Evolutionary conservation across 2,888 invertebrate genomes (phyloP), one percentile per base, ranked within the genome.

Genomic region (Herminia tarsipennalis): DNA sequence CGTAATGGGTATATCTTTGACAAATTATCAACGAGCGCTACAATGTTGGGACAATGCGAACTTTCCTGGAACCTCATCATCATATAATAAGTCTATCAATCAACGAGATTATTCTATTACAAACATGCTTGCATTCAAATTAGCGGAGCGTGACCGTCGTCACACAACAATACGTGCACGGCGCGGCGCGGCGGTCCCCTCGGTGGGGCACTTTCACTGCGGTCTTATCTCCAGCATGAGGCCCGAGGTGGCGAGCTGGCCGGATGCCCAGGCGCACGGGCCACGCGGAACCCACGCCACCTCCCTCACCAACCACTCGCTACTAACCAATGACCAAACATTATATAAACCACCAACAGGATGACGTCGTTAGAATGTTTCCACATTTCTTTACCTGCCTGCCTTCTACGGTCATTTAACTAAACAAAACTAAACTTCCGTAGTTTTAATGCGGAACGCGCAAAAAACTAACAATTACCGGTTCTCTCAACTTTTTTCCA

Each of bases 11-110:
- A 75, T 76, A 77, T 77, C 79, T 80, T 73, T 76, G 76, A 75
- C 73, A 79, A 81, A 81, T 77, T 74, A 78, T 77, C 69, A 69
- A 66, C 65, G 69, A 66, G 70, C 73, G 60, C 68, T 71, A 69
- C 76, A 68, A 61, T 71, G 68, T 62, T 78, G 76, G 78, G 76
- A 82, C 82, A 81, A 78, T 76, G 66, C 71, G 46, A 52, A 70
- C 77, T 82, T 85, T 80, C 78, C 79, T 78, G 77, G 80, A 78
- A 82, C 78, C 81, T 78, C 81, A 81, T 83, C 83, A 78, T 80
- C 77, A 77, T 78, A 86, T 82, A 83, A 84, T 84, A 82, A 81
- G 77, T 78, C 80, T 74, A 87, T 88, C 84, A 83, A 85, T 87
- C 86, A 85, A 78, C 69, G 56, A 83, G 80, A 83, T 84, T 82